Evolutionary conservation across 2,888 invertebrate species (phyloP), one percentile per base, ranked within the genome.

Genomic region (Calephelis perditalis): DNA sequence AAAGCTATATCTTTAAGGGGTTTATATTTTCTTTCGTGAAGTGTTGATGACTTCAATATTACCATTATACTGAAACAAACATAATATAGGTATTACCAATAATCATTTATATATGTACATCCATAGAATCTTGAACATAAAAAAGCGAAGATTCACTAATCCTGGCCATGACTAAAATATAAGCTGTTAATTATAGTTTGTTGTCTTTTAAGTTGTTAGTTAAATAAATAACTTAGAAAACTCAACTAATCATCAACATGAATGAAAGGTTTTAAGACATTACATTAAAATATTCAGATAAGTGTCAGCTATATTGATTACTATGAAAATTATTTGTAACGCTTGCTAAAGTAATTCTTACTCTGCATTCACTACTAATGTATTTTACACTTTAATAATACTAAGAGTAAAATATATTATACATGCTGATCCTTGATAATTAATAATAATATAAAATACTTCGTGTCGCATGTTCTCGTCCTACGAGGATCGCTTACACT

Each of bases 401-500:
- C 52, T 52, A 52, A 52, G 52, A 52, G 52, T 52, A 52, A 52
- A 52, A 52, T 35, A 52, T 52, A 40, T 7, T 7, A 40, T 40
- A 52, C 52, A 52, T 52, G 52, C 52, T 10, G 52, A 52, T 52
- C 11, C 35, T 52, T 10, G 40, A 8, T 40, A 5, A 26, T 26
- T 4, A 26, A 26, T 26, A 26, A 26, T 26, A 3, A 26, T 26
- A 26, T 26, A 26, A 26, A 26, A 26, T 26, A 26, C 26, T 26
- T 26, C 26, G 1, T 26, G 26, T 3, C 26, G 26, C 26, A 26
- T 26, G 40, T 40, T 40, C 7, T 40, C 26, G 40, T 6, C 40
- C 5, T 7, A 40, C 40, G 8, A 40, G 40, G 6, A 40, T 40
- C 40, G 40, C 40, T 40, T 8, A 6, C 40, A 40, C 2, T 40